Percentiles rank a stretch among this genome's conserved stretches.
phyloP scores from a whole-genome alignment of 2,797 vertebrate species.

The Petrocephalus sullivani region DNA sequence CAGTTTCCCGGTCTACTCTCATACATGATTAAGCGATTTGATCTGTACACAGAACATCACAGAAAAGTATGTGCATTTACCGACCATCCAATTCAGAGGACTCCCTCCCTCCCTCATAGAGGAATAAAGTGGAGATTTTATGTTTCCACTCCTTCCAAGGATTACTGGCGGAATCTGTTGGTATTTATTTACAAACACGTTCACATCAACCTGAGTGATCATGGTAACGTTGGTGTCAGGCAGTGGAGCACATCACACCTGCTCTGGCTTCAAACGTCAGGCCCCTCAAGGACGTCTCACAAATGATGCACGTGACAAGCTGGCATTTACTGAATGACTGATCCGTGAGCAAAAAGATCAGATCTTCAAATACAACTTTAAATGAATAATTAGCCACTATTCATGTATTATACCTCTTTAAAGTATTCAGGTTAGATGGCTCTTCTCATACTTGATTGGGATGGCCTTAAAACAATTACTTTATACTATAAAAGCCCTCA shows the following conservation, averaged over 20 bases:
- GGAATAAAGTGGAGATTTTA: neutral
- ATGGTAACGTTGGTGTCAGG: neutral
- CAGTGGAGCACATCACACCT: neutral
- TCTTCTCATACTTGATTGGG: neutral
- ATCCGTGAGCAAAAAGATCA: neutral
- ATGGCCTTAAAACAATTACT: neutral
- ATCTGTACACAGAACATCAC: neutral
- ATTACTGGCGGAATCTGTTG: neutral
- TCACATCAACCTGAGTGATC: neutral
- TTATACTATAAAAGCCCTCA: neutral
- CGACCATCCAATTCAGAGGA: neutral
- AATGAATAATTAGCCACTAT: constrained; percentile 5
- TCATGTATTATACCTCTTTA: neutral
- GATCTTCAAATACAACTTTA: neutral
- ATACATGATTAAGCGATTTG: neutral
- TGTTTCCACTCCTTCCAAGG: neutral
- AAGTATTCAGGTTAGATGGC: neutral
- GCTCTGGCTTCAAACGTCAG: neutral
- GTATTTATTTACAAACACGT: neutral
- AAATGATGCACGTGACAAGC: neutral
- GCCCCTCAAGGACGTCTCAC: neutral
- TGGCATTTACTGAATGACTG: neutral
- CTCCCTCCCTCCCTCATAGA: neutral
- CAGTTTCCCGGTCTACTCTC: neutral
- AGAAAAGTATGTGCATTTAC: neutral